Conservation (phyloP, 2,888 invertebrate species). For the Eueremaeus valkanovi region DNA sequence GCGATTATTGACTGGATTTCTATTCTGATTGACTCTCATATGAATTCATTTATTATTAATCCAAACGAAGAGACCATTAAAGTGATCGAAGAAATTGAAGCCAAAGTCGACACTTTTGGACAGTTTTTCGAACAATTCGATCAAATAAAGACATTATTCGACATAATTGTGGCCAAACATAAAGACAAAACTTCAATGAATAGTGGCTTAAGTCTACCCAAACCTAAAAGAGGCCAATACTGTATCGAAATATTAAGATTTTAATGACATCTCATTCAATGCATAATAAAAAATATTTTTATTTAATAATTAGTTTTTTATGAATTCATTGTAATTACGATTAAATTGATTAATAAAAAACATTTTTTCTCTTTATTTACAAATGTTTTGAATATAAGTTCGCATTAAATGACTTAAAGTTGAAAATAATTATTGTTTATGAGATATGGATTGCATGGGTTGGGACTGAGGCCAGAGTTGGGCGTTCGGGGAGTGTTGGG, state of each 20-base stretch:
- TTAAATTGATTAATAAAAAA: no score
- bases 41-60: slow-evolving; percentile 30
- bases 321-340: no score
- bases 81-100: background rate
- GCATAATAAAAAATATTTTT: no score
- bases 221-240: slow-evolving; percentile 4
- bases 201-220: background rate
- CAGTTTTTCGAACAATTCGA: slow-evolving; percentile 31
- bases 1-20: slow-evolving; percentile 35
- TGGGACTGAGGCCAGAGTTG: no score
- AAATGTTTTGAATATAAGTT: no score
- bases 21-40: slow-evolving; percentile 26
- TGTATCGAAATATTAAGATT: slow-evolving; percentile 20
- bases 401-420: no score
- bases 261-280: background rate
- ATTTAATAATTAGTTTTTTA: no score
- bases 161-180: background rate
- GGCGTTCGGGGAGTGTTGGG: no score
- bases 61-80: slow-evolving; percentile 11
- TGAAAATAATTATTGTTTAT: no score
- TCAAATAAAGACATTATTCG: slow-evolving; percentile 19
- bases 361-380: no score
- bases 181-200: background rate
- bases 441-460: no score
- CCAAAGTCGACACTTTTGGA: background rate